phyloP scores from a whole-genome alignment of 2,888 invertebrate genomes.

The Steinernema scapterisci region DNA sequence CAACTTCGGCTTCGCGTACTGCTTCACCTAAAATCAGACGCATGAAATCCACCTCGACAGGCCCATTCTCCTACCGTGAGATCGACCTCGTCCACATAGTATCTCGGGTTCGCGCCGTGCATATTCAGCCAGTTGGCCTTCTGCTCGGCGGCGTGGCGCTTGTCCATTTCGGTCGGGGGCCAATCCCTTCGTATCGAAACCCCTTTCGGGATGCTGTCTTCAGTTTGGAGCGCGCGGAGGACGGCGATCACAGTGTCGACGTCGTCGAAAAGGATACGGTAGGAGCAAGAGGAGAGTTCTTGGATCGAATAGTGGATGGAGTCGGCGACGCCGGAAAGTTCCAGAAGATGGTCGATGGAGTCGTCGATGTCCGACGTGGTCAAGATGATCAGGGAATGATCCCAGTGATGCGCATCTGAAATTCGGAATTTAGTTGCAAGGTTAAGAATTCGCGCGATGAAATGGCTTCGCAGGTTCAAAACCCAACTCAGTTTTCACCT shows the following conservation, averaged over 20 bases:
- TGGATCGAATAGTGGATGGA: slow-evolving; percentile 1
- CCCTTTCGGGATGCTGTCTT: neutral
- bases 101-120: slow-evolving; percentile 23
- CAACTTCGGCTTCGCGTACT: slow-evolving; percentile 27
- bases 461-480: too few species aligned
- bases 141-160: slow-evolving; percentile 21
- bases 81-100: slow-evolving; percentile 17
- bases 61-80: neutral
- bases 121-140: slow-evolving; percentile 28
- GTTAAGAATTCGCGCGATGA: too few species aligned
- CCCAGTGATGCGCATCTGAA: slow-evolving; percentile 8
- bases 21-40: neutral
- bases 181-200: slow-evolving; percentile 18
- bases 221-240: neutral
- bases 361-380: slow-evolving; percentile 1
- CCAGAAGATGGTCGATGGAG: slow-evolving; percentile 19
- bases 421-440: too few species aligned
- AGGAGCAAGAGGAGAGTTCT: neutral
- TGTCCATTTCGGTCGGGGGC: slow-evolving; percentile 23
- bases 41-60: neutral
- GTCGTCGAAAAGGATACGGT: slow-evolving; percentile 25
- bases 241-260: slow-evolving; percentile 17
- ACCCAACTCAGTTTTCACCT: too few species aligned
- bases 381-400: slow-evolving; percentile 5
- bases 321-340: neutral